Evolutionary conservation across 2,113 vertebrate genomes (phyloP), one percentile per base, ranked within the genome.

Genomic region (Zosterops lateralis): DNA sequence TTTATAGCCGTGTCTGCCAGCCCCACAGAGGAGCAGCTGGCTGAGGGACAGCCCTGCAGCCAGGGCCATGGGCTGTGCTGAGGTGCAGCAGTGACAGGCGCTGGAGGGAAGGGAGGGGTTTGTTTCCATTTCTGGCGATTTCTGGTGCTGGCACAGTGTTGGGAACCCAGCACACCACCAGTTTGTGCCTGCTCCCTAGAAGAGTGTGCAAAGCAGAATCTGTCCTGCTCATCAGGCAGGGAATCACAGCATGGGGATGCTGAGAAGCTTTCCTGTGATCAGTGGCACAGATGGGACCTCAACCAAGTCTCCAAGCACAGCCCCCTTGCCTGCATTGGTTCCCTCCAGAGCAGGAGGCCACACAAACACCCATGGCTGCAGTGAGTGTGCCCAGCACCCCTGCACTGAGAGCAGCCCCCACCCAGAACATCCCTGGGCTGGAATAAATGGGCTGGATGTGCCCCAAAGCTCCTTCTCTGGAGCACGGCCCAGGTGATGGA

Each of bases 371-470:
- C 3, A 47, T 47, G 34, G 7, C 13, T 36, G 58, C 74, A 67
- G n/a, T 0, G 38, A 14, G 3, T 6, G 51, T 24, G 32, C 22
- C 44, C 67, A 72, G 75, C 34, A 40, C 7, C 58, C 15, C 68
- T 25, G 57, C 77, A 20, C 40, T 10, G 66, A 38, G 44, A 40
- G 5, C 54, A 68, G 51, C 31, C 5, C 62, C 45, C 22, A 13
- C 1, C 0, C 28, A 36, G 31, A 14, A 2, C 10, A 42, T 8
- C 45, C 10, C 1, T 2, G 0, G 0, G 0, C 51, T 44, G 58
- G 29, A 76, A 77, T 38, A 38, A 38, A 38, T 1, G 26, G 51
- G 56, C 11, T 44, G 36, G 13, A 20, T 7, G 19, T 17, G 51
- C 32, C 75, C 32, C 40, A 57, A 9, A 65, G 25, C 31, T 92